These are phyloP conservation scores for Synchiropus splendidus DNA, from an alignment of 2,113 vertebrate species.

Conservation along the genomic window DNA sequence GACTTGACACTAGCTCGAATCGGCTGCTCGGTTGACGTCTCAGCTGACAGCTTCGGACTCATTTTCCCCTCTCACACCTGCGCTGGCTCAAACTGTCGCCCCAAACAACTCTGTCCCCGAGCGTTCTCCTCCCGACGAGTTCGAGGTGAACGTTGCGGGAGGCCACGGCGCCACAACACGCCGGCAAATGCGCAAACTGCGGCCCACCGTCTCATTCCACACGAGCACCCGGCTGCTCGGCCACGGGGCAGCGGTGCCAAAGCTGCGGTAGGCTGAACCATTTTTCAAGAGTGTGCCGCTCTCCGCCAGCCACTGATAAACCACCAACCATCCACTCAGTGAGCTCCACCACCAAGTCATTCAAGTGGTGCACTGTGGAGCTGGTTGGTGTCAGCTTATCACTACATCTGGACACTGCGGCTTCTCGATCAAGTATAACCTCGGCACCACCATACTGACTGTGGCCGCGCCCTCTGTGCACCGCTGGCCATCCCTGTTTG, in stretches of 20 bases:
- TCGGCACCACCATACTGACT: too few species aligned
- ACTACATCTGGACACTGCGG: too few species aligned
- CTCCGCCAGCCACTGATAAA: too few species aligned
- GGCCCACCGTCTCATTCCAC: neutral
- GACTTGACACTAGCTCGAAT: neutral
- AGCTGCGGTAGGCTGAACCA: neutral
- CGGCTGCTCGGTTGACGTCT: neutral
- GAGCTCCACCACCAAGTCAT: too few species aligned
- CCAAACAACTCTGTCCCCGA: neutral
- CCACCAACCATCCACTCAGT: too few species aligned
- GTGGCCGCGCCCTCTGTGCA: too few species aligned
- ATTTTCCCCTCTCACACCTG: neutral
- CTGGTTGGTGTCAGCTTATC: too few species aligned
- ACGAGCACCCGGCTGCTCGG: neutral
- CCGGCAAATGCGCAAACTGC: neutral
- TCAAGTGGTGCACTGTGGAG: too few species aligned
- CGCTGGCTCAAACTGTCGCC: neutral
- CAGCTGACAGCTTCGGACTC: neutral
- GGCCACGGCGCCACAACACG: too few species aligned
- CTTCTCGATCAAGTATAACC: too few species aligned
- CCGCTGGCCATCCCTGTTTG: too few species aligned
- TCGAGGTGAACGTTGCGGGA: neutral
- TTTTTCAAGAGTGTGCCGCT: neutral
- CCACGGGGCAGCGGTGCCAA: neutral
- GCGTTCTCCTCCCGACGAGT: neutral